Conservation (phyloP, 1,140 invertebrate species). For the Bactericera cockerelli region DNA sequence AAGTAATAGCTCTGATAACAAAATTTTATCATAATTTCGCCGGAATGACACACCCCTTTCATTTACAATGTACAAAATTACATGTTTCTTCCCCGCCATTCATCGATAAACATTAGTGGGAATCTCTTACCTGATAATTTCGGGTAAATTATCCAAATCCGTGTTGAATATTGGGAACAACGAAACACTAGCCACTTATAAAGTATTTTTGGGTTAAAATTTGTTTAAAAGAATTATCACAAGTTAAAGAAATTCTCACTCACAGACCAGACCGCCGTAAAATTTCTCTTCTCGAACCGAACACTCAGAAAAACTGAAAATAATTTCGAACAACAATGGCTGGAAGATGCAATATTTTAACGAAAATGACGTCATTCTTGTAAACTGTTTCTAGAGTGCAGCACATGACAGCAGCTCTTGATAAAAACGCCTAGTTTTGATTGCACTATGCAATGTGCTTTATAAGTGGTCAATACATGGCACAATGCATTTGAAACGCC, state of each 20-base stretch:
- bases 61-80: neutral
- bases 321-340: neutral
- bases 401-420: neutral
- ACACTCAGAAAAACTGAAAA: neutral
- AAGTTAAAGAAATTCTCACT: neutral
- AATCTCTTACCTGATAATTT: too few species aligned
- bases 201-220: too few species aligned
- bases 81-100: neutral
- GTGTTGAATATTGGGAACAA: too few species aligned
- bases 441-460: too few species aligned
- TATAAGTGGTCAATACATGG: too few species aligned
- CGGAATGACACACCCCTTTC: constrained; percentile 7
- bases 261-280: neutral
- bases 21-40: neutral
- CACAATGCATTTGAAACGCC: too few species aligned
- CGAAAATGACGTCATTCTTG: neutral
- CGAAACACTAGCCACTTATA: too few species aligned
- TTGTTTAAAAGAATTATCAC: too few species aligned
- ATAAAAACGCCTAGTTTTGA: too few species aligned
- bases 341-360: neutral
- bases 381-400: neutral
- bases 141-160: too few species aligned
- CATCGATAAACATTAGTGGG: neutral
- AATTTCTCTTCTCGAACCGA: neutral
- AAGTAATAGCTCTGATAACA: too few species aligned